Percentiles rank a stretch among this genome's conserved stretches.
Conservation (phyloP, 2,113 vertebrate genomes). For the Phaethon lepturus region DNA sequence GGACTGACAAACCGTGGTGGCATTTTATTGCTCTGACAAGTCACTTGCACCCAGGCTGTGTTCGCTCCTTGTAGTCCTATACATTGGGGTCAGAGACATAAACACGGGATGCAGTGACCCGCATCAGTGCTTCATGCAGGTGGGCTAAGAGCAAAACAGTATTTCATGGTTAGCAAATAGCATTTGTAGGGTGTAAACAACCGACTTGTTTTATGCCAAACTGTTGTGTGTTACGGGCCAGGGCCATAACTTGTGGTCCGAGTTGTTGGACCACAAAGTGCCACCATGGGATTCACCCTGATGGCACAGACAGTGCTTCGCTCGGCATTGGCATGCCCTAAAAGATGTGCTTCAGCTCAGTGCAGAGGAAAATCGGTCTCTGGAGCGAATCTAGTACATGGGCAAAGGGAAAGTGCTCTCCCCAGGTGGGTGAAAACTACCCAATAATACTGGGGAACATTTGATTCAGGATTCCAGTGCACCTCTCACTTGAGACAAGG, state of each 20-base stretch:
- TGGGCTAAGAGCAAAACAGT: background rate
- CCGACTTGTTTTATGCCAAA: fast-evolving
- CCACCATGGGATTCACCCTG: fast-evolving
- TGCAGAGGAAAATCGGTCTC: background rate
- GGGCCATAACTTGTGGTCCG: background rate
- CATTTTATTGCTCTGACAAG: background rate
- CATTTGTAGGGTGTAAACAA: background rate
- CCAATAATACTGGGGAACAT: background rate
- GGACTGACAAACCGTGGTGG: background rate
- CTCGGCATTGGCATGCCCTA: background rate
- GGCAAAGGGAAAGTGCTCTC: background rate
- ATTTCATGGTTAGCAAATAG: fast-evolving
- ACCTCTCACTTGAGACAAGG: background rate
- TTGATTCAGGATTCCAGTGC: background rate
- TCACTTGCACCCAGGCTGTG: background rate
- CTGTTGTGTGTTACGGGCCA: background rate
- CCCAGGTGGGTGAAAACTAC: background rate
- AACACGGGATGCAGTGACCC: background rate
- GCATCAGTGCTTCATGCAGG: background rate
- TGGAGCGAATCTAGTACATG: background rate
- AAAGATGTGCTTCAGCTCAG: background rate
- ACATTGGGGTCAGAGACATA: fast-evolving
- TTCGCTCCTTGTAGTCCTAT: fast-evolving
- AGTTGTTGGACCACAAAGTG: fast-evolving
- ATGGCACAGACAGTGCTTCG: background rate